Percentiles rank a stretch among this genome's conserved stretches.
Conservation (phyloP, 1,140 invertebrate genomes). For the Uloborus diversus region DNA sequence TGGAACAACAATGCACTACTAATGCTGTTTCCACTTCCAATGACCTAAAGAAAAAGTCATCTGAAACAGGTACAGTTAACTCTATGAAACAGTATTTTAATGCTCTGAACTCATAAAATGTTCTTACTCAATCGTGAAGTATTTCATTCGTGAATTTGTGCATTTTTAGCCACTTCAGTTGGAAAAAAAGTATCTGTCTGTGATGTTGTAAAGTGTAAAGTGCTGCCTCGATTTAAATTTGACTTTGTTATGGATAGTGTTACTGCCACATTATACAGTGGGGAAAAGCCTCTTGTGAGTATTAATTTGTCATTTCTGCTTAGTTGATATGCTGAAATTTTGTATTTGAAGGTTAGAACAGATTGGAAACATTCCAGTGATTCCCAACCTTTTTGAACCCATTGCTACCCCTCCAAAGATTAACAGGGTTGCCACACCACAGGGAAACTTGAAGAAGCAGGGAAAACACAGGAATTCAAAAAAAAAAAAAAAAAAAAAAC, state of each 20-base stretch:
- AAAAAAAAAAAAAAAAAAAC: too few relatives aligned
- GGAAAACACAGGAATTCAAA: too few relatives aligned
- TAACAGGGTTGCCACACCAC: too few relatives aligned
- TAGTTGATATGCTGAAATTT: neutral
- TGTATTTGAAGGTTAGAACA: too few relatives aligned
- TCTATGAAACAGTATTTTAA: neutral
- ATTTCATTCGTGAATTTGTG: neutral
- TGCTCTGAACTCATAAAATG: neutral
- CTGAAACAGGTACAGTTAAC: too few relatives aligned
- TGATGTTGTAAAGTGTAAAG: constrained; percentile 7
- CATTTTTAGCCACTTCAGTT: neutral
- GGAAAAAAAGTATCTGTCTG: neutral
- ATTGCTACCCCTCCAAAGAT: too few relatives aligned
- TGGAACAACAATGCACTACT: neutral
- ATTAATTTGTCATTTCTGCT: neutral
- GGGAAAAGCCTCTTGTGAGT: constrained; percentile 41
- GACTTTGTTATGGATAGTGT: constrained; percentile 55
- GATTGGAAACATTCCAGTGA: too few relatives aligned
- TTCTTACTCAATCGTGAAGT: neutral
- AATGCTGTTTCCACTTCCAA: neutral
- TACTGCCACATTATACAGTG: constrained; percentile 24
- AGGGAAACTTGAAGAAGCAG: too few relatives aligned
- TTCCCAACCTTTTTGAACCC: too few relatives aligned
- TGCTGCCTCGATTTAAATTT: constrained; percentile 34
- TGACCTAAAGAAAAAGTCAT: too few relatives aligned